Conservation (phyloP, 2,888 invertebrate genomes). For the Hybos culiciformis region DNA sequence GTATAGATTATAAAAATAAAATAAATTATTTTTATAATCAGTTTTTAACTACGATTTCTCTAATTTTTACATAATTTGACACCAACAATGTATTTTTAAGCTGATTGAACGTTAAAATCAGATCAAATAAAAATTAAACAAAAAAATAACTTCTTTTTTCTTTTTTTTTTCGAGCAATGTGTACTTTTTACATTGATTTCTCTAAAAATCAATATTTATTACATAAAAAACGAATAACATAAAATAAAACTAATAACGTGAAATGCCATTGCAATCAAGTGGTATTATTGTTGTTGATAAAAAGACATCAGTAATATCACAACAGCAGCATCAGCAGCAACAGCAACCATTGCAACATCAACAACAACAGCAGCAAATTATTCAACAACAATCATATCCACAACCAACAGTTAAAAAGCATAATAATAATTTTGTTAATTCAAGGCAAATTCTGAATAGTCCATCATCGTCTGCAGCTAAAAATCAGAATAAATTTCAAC, state of each 20-base stretch:
- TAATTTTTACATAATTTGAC: too few relatives aligned
- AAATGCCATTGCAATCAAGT: slow-evolving; percentile 27
- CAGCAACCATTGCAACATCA: slow-evolving; percentile 15
- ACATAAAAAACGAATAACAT: not conserved
- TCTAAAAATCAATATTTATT: not conserved
- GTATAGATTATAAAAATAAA: too few relatives aligned
- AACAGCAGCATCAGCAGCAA: slow-evolving; percentile 7
- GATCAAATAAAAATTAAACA: slow-evolving; percentile 10
- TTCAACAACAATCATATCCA: not conserved
- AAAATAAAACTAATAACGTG: slow-evolving; percentile 9
- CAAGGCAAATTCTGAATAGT: not conserved
- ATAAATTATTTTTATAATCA: too few relatives aligned
- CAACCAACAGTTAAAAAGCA: slow-evolving; percentile 12
- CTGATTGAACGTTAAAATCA: slow-evolving; percentile 10
- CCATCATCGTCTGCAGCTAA: slow-evolving; percentile 15
- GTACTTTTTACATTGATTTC: not conserved
- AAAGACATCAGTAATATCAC: slow-evolving; percentile 15
- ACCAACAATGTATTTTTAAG: slow-evolving; percentile 1
- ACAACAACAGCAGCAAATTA: slow-evolving; percentile 14
- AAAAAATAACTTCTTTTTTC: slow-evolving; percentile 6
- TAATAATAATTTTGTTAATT: not conserved
- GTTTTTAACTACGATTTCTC: too few relatives aligned
- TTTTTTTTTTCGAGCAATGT: not conserved
- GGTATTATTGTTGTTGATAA: slow-evolving; percentile 30
- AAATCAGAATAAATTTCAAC: slow-evolving; percentile 11